A percentile compares a stretch with the other conserved stretches of the same genome.
These are phyloP conservation scores for Ephialtes manifestator DNA, from an alignment of 2,888 invertebrate species.

Conservation along the genomic window DNA sequence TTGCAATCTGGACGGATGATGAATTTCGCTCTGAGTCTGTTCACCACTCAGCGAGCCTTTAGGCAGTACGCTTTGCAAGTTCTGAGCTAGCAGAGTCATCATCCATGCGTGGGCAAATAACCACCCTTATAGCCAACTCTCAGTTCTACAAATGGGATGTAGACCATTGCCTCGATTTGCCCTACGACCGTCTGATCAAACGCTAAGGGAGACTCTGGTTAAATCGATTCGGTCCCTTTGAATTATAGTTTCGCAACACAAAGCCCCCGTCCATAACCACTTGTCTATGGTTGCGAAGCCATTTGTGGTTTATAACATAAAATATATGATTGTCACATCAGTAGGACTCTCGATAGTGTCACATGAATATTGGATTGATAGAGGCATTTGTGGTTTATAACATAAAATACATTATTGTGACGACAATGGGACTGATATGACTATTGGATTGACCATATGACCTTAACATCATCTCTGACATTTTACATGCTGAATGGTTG, in stretches of 20 bases:
- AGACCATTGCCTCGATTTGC: neutral
- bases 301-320: neutral
- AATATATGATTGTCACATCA: neutral
- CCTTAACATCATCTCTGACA: neutral
- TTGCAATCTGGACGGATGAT: neutral
- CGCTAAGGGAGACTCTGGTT: slow-evolving; percentile 17
- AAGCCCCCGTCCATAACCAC: neutral
- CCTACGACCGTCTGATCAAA: slow-evolving; percentile 34
- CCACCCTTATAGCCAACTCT: slow-evolving; percentile 16
- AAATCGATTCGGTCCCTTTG: slow-evolving; percentile 29
- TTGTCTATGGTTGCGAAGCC: neutral
- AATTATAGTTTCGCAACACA: slow-evolving; percentile 51
- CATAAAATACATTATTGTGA: neutral
- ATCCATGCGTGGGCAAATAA: slow-evolving; percentile 1
- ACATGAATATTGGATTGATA: neutral
- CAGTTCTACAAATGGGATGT: slow-evolving; percentile 27
- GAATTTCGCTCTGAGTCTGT: neutral
- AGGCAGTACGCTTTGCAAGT: slow-evolving; percentile 28
- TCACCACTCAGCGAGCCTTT: slow-evolving; percentile 14
- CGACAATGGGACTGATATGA: neutral
- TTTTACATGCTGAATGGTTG: neutral
- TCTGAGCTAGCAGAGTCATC: neutral
- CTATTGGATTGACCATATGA: neutral
- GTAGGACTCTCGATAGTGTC: no score
- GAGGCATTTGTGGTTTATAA: no score